Evolutionary conservation across 2,797 vertebrate genomes (phyloP), one percentile per base, ranked within the genome.

Genomic region (Lacerta bilineata): DNA sequence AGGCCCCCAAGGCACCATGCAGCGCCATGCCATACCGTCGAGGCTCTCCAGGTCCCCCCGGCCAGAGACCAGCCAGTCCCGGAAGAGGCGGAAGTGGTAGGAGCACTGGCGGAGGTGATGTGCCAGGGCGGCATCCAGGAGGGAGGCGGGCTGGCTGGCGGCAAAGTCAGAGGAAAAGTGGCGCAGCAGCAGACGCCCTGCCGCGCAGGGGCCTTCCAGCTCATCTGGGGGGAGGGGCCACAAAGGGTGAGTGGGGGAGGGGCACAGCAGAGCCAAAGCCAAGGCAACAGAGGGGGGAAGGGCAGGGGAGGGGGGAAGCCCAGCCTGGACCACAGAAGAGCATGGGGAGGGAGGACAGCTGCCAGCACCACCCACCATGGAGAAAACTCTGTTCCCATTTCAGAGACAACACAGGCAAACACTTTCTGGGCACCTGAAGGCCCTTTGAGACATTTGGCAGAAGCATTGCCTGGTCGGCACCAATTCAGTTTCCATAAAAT

Each of bases 31-130:
- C 97, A 98, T 98, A 98, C 99, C 98, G 98, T 99, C 97, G 96
- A 99, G 97, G 98, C 97, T 99, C 97, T 98, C 98, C 97, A 99
- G 97, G 95, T 98, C 98, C 96, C 98, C 98, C 96, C 98, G 98
- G 98, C 98, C 98, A 97, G 98, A 99, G 98, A 97, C 97, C 96
- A 99, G 98, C 98, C 98, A 99, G 98, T 98, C 99, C 97, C 98
- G 97, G 98, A 99, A 98, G 98, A 99, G 98, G 93, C 98, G 98
- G 93, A 99, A 98, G 97, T 99, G 99, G 98, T 99, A 99, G 97
- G 98, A 98, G 98, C 98, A 99, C 96, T 98, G 99, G 97, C 98
- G 98, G 95, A 99, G 98, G 97, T 99, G 98, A 96, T 99, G 98
- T 96, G 98, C 98, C 97, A 99, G 97, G 90, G 98, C 96, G 94